Base-by-base conservation (phyloP, 2,888 invertebrate genomes). In the Drosophila dives region DNA sequence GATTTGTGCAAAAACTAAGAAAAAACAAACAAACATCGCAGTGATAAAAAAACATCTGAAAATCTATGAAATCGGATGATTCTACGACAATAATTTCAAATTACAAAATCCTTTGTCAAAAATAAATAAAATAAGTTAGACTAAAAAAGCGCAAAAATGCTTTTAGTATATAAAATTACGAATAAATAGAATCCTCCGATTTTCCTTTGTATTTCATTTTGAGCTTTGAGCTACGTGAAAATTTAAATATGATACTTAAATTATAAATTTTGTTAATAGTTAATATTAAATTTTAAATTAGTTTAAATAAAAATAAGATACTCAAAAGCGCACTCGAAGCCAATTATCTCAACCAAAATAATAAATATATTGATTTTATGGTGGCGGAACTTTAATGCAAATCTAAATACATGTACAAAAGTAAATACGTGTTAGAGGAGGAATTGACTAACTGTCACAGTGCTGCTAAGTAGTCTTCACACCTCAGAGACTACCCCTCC, bases 401-500 rank as follows among this genome's bases (percentile, higher is more conserved):
- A 32, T 11, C 48, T 12, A 32, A 20, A 17, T 49, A 26, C 11
- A 26, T 17, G 7, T n/a, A 45, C 7, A 26, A 49, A 15, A 3
- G 10, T 34, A 34, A 0, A 17, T 15, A 34, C 15, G 4, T 34
- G 8, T 6, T 17, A 23, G 45, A 20, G 29, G 26, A 23, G 29
- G 23, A 51, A 60, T 54, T 73, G 74, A 68, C 53, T 69, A 55
- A 56, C 49, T 77, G 73, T 62, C 66, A 72, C 23, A 53, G 33
- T 32, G 75, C 34, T 20, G 49, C 50, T 34, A 34, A 53, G 66
- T 67, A 29, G 49, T 26, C 77, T 73, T 78, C 69, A 74, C 81
- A 84, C 81, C 83, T 81, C 66, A 72, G 79, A 75, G 85, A 70
- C 73, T 64, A 0, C 5, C 29, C 1, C 29, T 5, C 29, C 0